Evolutionary conservation across 2,113 vertebrate species (phyloP), one percentile per base, ranked within the genome.

Genomic region (Xenopus tropicalis): DNA sequence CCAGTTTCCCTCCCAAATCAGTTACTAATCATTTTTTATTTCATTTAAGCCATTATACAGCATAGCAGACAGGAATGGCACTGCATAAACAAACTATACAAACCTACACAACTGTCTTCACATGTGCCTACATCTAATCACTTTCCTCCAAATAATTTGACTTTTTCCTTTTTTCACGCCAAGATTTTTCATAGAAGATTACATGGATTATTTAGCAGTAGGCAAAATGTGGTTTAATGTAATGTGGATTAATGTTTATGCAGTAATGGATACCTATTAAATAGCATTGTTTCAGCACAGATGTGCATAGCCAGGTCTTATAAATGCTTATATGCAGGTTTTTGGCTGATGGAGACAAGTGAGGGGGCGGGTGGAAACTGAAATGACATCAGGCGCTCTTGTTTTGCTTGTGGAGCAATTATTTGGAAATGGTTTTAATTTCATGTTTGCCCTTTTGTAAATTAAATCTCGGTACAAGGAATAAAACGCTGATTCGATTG

Each of bases 331-430:
- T 79, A 82, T 88, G 85, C 83, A 81, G 78, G 80, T 86, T 85
- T 84, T 78, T 86, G 82, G 85, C 82, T 85, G 80, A 80, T 83
- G 83, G 79, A 82, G 89, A 90, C 87, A 87, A 85, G 78, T 51
- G 72, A 82, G 88, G 89, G 85, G 89, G 88, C 80, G 86, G 88
- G 78, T 79, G 74, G 52, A 88, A 90, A 88, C 85, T 83, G 83
- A 87, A 87, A 88, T 86, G 84, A 83, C 85, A 51, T 58, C 86
- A 83, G 85, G 85, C 57, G 13, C 78, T 88, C 80, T 71, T 84
- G 82, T 83, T 85, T 89, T 89, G 86, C 88, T 90, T 86, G 86
- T 84, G 80, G 79, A 87, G 83, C 78, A 78, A 62, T 86, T 76
- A 14, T 82, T 86, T 86, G 77, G 81, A 83, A 80, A 0, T 77